These are phyloP conservation scores for Cromileptes altivelis DNA, from an alignment of 2,113 vertebrate genomes.

Conservation along the genomic window DNA sequence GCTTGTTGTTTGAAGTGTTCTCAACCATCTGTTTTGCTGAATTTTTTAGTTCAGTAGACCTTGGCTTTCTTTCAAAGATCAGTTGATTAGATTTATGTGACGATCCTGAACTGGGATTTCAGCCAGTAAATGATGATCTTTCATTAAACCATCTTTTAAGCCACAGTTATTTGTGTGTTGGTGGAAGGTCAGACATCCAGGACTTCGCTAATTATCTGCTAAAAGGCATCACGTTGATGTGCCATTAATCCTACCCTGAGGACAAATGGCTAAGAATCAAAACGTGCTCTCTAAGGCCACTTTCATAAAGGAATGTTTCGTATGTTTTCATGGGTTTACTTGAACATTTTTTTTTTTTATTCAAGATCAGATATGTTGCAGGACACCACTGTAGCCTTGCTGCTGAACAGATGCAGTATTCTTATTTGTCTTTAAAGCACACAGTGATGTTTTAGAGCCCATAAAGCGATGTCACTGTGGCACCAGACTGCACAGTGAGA, in stretches of 20 bases:
- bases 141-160: constrained; percentile 19
- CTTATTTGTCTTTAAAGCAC: not conserved
- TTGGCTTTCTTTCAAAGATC: constrained; percentile 28
- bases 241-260: not conserved
- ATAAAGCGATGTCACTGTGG: constrained; percentile 1
- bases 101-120: constrained; percentile 25
- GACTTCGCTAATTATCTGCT: constrained; percentile 8
- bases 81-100: constrained; percentile 21
- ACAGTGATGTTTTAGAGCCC: constrained; percentile 16
- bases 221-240: not conserved
- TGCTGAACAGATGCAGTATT: not conserved
- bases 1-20: constrained; percentile 6
- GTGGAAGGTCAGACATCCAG: constrained; percentile 32
- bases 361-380: not conserved
- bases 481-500: constrained; percentile 4
- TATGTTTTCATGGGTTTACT: not conserved
- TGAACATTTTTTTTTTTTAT: not conserved
- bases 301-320: not conserved
- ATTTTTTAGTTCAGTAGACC: not conserved
- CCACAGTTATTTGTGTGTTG: not conserved
- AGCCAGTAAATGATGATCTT: constrained; percentile 34
- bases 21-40: not conserved
- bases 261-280: not conserved
- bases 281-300: not conserved
- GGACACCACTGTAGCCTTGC: not conserved